These are phyloP conservation scores for Lepus oiostolus DNA, from an alignment of 2,797 vertebrate species.

Conservation along the genomic window DNA sequence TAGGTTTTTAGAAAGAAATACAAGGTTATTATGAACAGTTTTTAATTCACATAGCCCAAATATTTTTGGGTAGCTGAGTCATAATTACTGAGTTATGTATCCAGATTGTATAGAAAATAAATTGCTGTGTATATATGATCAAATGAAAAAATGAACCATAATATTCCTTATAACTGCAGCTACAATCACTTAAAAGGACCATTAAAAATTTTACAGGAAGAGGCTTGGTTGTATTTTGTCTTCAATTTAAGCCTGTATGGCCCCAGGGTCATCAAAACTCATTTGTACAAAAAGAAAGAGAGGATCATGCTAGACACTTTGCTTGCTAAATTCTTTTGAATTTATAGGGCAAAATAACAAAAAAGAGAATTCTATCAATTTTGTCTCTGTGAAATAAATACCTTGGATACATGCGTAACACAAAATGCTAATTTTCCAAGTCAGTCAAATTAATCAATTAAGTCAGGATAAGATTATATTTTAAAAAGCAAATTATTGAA, in stretches of 20 bases:
- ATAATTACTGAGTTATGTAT: slow-evolving; percentile 68
- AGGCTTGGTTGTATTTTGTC: slow-evolving; percentile 28
- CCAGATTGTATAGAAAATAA: slow-evolving; percentile 72
- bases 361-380: slow-evolving; percentile 3
- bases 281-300: background rate
- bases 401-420: background rate
- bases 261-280: background rate
- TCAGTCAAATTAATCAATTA: slow-evolving; percentile 10
- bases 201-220: slow-evolving; percentile 63
- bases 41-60: slow-evolving; percentile 66
- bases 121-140: slow-evolving; percentile 50
- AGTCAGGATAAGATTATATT: background rate
- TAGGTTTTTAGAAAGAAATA: slow-evolving; percentile 70
- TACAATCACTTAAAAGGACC: slow-evolving; percentile 61
- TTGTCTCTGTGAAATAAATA: slow-evolving; percentile 28
- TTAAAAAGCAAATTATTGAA: slow-evolving; percentile 43
- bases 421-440: background rate
- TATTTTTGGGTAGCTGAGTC: slow-evolving; percentile 58
- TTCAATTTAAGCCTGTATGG: background rate
- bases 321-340: background rate
- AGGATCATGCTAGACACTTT: background rate
- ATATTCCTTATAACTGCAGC: slow-evolving; percentile 67
- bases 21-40: slow-evolving; percentile 73
- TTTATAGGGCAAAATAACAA: slow-evolving; percentile 20
- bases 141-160: slow-evolving; percentile 71